Evolutionary conservation across 2,797 vertebrate species (phyloP), one percentile per base, ranked within the genome.

Genomic region (Enteromius anoplus): DNA sequence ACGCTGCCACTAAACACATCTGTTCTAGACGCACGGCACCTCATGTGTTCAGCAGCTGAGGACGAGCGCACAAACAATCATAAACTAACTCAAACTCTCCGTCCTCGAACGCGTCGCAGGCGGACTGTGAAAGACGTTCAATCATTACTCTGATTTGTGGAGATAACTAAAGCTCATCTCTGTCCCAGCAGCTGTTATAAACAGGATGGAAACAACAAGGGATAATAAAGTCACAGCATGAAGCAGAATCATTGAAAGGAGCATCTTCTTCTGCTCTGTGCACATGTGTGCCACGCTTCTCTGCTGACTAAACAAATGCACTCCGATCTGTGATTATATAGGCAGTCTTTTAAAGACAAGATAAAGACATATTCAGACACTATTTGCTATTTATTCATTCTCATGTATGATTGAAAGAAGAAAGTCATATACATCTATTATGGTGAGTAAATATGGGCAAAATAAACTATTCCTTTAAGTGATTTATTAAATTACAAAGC

Each of bases 131-230:
- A 82, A 84, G 69, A 80, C 26, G 42, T 65, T 77, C 66, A 72
- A 60, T 77, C 78, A 83, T 53, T 71, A 84, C 37, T 26, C 65
- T 82, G 55, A 85, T 76, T 45, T 80, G 65, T 68, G 68, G 75
- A 79, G 80, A 64, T 77, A 75, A 77, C 26, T 69, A 71, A 34
- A 21, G 72, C 72, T 58, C 34, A 75, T 58, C 34, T 75, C 32
- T 21, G 23, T 75, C 71, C 69, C 64, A 80, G 72, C 64, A 86
- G 62, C 64, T 64, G 75, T 32, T 64, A 49, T 34, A 64, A 66
- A 29, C 47, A 78, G 34, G 19, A 6, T 7, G 60, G 34, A 79
- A 79, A 55, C 68, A 83, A 53, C 34, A 37, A 51, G 21, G 19
- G 23, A 78, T 51, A 65, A 83, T 71, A 51, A 78, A 58, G 51